Percentiles rank a stretch among this genome's conserved stretches.
Conservation (phyloP, 2,888 invertebrate species). For the Lasioglossum lativentre region DNA sequence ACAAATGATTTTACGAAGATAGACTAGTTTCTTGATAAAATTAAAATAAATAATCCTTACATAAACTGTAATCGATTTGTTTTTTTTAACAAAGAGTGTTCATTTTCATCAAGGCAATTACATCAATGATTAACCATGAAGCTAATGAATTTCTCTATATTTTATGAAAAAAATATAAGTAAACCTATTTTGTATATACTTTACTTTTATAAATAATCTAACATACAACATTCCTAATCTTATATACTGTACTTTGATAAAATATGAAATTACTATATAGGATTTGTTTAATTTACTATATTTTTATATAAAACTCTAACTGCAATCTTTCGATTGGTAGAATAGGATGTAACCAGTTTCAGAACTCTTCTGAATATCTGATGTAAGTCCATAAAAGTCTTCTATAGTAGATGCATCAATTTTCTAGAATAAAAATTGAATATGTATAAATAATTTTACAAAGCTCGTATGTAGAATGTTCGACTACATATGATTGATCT, state of each 20-base stretch:
- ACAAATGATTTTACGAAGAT: constrained; percentile 72
- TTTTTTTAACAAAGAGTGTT: constrained; percentile 41
- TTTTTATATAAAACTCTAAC: constrained; percentile 76
- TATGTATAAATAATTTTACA: constrained; percentile 6
- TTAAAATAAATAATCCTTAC: constrained; percentile 76
- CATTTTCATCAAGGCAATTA: constrained; percentile 29
- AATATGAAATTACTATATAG: constrained; percentile 71
- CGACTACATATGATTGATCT: background rate
- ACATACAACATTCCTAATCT: constrained; percentile 66
- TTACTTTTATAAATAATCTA: constrained; percentile 62
- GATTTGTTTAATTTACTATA: constrained; percentile 63
- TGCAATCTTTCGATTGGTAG: constrained; percentile 96
- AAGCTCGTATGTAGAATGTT: constrained; percentile 69
- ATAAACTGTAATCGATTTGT: constrained; percentile 52
- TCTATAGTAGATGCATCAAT: constrained; percentile 99
- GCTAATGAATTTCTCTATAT: constrained; percentile 45
- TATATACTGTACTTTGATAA: constrained; percentile 65
- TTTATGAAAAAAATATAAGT: constrained; percentile 48
- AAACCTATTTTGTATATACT: constrained; percentile 47
- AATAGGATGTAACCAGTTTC: constrained; percentile 99
- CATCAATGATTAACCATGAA: constrained; percentile 41
- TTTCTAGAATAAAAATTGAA: constrained; percentile 89
- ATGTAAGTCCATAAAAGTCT: constrained; percentile 99
- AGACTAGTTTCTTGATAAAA: constrained; percentile 79
- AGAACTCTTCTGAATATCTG: constrained; percentile 99